phyloP scores from a whole-genome alignment of 2,888 invertebrate species.

The Geotrupes spiniger region DNA sequence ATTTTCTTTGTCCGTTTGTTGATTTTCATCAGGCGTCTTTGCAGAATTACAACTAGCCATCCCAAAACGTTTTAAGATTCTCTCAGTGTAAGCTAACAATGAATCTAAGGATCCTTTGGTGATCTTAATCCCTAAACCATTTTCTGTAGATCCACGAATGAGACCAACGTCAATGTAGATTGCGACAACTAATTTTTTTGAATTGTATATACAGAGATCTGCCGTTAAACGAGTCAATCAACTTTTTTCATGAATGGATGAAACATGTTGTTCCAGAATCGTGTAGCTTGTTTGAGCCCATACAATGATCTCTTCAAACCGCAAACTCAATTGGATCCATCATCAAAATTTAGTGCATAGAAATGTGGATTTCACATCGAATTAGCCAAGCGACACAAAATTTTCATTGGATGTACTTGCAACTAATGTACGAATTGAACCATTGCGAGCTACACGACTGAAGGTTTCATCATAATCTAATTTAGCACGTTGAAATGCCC shows the following conservation, averaged over 20 bases:
- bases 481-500: background rate
- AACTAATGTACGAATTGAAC: conserved; percentile 18
- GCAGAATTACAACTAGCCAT: conserved; percentile 20
- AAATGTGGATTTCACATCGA: too few relatives aligned
- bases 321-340: too few relatives aligned
- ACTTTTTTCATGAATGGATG: background rate
- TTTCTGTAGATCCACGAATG: background rate
- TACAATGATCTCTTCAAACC: background rate
- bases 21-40: conserved; percentile 22
- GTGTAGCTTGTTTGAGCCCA: background rate
- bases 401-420: conserved; percentile 21
- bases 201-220: background rate
- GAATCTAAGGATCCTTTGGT: conserved; percentile 20
- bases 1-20: conserved; percentile 8
- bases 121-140: conserved; percentile 3
- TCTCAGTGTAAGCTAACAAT: conserved; percentile 21
- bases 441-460: conserved; percentile 21
- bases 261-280: too few relatives aligned
- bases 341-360: conserved; percentile 26
- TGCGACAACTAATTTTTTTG: conserved; percentile 7
- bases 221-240: too few relatives aligned
- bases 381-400: too few relatives aligned
- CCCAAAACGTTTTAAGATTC: conserved; percentile 12
- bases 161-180: conserved; percentile 1
- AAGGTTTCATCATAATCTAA: conserved; percentile 25